A percentile compares a stretch with the other conserved stretches of the same genome.
These are phyloP conservation scores for Amblyopsis hoosieri DNA, from an alignment of 2,797 vertebrate genomes.

Conservation along the genomic window DNA sequence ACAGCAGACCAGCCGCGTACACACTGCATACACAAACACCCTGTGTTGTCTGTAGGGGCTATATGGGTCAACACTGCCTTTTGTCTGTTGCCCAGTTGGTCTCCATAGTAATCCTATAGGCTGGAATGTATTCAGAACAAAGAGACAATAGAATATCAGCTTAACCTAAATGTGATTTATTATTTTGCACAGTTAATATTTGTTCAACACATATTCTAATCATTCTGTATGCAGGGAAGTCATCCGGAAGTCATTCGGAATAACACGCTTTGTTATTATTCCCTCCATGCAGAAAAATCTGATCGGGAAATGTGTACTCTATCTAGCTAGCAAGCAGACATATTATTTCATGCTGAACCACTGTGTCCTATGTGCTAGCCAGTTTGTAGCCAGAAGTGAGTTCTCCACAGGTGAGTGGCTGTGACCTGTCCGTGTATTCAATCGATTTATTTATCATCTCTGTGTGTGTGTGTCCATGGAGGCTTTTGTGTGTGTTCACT, in stretches of 20 bases:
- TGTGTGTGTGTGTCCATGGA: background rate
- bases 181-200: background rate
- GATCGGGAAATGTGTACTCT: slow-evolving; percentile 30
- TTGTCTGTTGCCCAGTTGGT: background rate
- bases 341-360: slow-evolving; percentile 2
- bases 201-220: too few species aligned
- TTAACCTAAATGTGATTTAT: background rate
- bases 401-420: slow-evolving; percentile 31
- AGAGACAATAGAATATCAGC: too few species aligned
- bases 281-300: background rate
- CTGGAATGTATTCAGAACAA: background rate
- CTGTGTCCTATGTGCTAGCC: slow-evolving; percentile 10
- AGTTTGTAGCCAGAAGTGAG: slow-evolving; percentile 25
- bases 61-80: slow-evolving; percentile 37
- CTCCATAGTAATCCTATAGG: background rate
- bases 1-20: slow-evolving; percentile 29
- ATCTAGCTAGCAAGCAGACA: slow-evolving; percentile 13
- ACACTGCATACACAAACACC: slow-evolving; percentile 29
- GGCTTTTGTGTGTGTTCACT: slow-evolving; percentile 10
- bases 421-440: slow-evolving; percentile 8
- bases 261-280: background rate
- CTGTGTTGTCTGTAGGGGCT: slow-evolving; percentile 15
- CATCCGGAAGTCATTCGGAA: background rate
- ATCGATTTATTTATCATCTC: too few species aligned
- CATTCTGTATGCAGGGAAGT: too few species aligned